These are phyloP conservation scores for Monopterus albus DNA, from an alignment of 2,113 vertebrate genomes.

Conservation along the genomic window DNA sequence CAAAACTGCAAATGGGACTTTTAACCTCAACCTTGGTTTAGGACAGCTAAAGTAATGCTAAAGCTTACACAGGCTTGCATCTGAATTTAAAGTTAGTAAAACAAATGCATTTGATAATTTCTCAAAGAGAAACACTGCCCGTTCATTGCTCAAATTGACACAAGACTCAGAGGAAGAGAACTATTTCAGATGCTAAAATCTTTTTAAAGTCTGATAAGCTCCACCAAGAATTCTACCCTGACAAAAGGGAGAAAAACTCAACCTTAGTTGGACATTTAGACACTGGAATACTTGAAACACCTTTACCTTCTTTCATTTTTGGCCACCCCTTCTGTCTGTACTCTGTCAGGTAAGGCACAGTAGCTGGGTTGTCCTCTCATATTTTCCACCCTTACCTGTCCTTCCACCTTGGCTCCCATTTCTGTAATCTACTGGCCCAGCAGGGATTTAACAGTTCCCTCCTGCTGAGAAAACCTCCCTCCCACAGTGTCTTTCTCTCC, in stretches of 20 bases:
- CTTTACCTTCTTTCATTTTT: slow-evolving; percentile 12
- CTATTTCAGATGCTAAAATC: slow-evolving; percentile 8
- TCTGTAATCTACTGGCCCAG: slow-evolving; percentile 32
- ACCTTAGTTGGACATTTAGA: neutral
- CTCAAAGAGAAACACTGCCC: neutral
- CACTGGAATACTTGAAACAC: neutral
- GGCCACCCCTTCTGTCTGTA: slow-evolving; percentile 10
- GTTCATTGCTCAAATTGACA: slow-evolving; percentile 18
- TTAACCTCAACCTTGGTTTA: slow-evolving; percentile 10
- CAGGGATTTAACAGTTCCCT: slow-evolving; percentile 24
- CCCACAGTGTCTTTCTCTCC: slow-evolving; percentile 30
- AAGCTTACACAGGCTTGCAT: neutral
- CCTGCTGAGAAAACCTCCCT: slow-evolving; percentile 22
- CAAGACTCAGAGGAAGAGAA: slow-evolving; percentile 9
- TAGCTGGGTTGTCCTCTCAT: slow-evolving; percentile 21
- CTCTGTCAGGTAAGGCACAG: neutral
- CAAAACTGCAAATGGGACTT: slow-evolving; percentile 13
- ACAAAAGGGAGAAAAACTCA: neutral
- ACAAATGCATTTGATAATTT: slow-evolving; percentile 21
- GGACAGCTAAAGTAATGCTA: neutral
- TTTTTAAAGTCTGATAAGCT: slow-evolving; percentile 21
- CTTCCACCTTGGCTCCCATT: slow-evolving; percentile 16
- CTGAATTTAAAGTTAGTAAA: slow-evolving; percentile 11
- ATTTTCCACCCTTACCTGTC: slow-evolving; percentile 15
- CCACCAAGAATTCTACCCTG: neutral